Evolutionary conservation across 2,113 vertebrate genomes (phyloP), one percentile per base, ranked within the genome.

Genomic region (Heloderma charlesbogerti): DNA sequence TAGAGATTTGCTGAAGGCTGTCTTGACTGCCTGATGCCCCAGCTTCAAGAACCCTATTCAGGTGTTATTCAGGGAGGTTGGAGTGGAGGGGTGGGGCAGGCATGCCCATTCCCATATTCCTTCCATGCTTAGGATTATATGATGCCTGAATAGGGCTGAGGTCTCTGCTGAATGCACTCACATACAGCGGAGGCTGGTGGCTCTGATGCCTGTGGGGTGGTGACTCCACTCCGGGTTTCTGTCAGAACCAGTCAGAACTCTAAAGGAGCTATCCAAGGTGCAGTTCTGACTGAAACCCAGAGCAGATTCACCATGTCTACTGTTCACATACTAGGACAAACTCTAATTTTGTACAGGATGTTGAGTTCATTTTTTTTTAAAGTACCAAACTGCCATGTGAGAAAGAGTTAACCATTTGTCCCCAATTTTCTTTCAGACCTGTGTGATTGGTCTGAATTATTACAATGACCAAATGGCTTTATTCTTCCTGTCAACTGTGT

Each of bases 401-500:
- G 93, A 93, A 95, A 54, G 90, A 92, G 93, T 94, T 95, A 95
- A 91, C 80, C 15, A 69, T 79, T 93, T 81, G 77, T 91, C 93
- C 89, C 6, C 80, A 89, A 94, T 93, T 93, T 94, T 92, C 94
- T 96, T 96, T 94, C 92, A 95, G 95, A 91, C 93, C 87, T 91
- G 94, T 96, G 75, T 92, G 89, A 95, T 96, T 97, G 97, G 95
- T 96, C 96, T 97, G 97, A 98, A 97, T 97, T 97, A 97, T 97
- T 98, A 97, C 96, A 95, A 96, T 92, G 94, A 97, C 97, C 97
- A 97, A 97, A 97, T 96, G 95, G 95, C 97, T 97, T 98, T 98
- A 97, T 98, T 98, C 96, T 97, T 97, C 95, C 97, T 98, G 98
- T 98, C 97, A 97, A 51, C 95, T 97, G 92, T 97, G 95, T 97